Conservation (phyloP, 2,888 invertebrate genomes). For the Pogonocherus hispidulus region DNA sequence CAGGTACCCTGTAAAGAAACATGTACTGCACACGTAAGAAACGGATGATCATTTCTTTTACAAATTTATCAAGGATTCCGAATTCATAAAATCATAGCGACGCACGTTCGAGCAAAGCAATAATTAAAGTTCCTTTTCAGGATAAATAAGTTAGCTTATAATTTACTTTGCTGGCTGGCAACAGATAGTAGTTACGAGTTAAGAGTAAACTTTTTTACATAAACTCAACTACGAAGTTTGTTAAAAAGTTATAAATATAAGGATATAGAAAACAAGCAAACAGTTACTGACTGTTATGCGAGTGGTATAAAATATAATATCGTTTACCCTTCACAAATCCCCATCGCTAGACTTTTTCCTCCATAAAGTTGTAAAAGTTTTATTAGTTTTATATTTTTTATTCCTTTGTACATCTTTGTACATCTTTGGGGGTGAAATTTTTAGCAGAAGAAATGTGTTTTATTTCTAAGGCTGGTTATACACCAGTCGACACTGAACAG, state of each 20-base stretch:
- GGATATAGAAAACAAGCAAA: constrained; percentile 10
- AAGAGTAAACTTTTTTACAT: constrained; percentile 1
- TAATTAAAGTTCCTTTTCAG: not conserved
- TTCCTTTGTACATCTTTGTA: not conserved
- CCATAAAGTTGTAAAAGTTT: constrained; percentile 10
- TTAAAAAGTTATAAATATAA: constrained; percentile 18
- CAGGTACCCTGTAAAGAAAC: no score
- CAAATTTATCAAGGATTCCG: not conserved
- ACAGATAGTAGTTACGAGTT: not conserved
- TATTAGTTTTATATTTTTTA: constrained; percentile 8
- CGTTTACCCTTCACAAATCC: constrained; percentile 10
- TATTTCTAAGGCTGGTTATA: no score
- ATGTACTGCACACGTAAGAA: not conserved
- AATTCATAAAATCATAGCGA: not conserved
- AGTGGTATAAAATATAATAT: constrained; percentile 12
- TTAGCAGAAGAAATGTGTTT: no score
- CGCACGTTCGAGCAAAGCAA: not conserved
- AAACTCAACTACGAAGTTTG: not conserved
- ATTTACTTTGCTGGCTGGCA: not conserved
- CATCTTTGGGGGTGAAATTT: no score
- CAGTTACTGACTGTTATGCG: constrained; percentile 6
- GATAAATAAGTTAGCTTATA: not conserved
- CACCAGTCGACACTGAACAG: no score
- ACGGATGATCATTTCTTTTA: not conserved
- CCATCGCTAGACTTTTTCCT: constrained; percentile 2